phyloP scores from a whole-genome alignment of 2,888 invertebrate genomes.

The Anthophora plumipes region DNA sequence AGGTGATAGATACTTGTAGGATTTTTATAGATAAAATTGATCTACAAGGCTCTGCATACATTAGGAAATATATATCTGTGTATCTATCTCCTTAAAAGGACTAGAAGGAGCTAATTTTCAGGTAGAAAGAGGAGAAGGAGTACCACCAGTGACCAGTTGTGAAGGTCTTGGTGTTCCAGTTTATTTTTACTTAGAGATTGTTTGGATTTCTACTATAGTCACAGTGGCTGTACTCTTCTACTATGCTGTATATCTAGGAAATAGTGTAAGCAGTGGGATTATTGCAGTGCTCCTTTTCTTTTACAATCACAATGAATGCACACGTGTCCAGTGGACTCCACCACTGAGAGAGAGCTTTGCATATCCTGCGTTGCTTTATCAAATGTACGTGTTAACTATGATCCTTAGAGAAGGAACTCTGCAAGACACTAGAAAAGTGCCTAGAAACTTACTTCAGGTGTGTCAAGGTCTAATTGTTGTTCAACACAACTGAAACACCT shows the following conservation, averaged over 20 bases:
- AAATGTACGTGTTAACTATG: constrained; percentile 88
- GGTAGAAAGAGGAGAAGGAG: constrained; percentile 88
- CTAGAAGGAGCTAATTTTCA: constrained; percentile 69
- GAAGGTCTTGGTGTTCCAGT: constrained; percentile 92
- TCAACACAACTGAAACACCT: no score
- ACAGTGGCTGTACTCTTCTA: constrained; percentile 89
- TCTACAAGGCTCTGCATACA: constrained; percentile 19
- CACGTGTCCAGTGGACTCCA: constrained; percentile 94
- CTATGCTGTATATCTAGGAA: constrained; percentile 89
- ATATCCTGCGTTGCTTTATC: constrained; percentile 91
- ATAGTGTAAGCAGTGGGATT: constrained; percentile 90
- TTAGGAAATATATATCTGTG: not conserved
- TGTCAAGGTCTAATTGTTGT: not conserved
- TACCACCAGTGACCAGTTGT: constrained; percentile 89
- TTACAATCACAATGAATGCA: constrained; percentile 93
- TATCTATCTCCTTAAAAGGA: constrained; percentile 37
- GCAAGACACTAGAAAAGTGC: not conserved
- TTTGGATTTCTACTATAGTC: constrained; percentile 91
- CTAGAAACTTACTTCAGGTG: constrained; percentile 39
- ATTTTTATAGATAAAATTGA: not conserved
- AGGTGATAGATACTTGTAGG: not conserved
- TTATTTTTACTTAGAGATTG: constrained; percentile 92
- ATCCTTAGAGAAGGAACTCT: constrained; percentile 70
- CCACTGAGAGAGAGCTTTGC: constrained; percentile 94
- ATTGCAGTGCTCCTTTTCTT: constrained; percentile 90